phyloP scores from a whole-genome alignment of 2,888 invertebrate species.

The Ptilodon capucinus region DNA sequence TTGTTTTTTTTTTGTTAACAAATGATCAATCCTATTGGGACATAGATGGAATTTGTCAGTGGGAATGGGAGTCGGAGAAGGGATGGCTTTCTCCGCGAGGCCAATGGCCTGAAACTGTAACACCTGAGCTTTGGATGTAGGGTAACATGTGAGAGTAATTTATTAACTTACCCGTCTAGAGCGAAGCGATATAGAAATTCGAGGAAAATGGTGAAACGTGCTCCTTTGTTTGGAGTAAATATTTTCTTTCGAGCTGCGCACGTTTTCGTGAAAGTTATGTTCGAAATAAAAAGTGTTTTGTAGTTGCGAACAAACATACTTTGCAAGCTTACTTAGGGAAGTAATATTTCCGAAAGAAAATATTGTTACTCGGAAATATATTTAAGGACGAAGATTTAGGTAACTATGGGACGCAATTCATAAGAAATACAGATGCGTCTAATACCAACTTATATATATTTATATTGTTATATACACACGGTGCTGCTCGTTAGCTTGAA shows the following conservation, averaged over 20 bases:
- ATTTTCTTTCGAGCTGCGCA: neutral
- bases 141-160: conserved; percentile 53
- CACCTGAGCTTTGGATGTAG: conserved; percentile 56
- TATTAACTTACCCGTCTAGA: conserved; percentile 47
- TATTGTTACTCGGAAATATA: neutral
- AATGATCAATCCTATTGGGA: conserved; percentile 35
- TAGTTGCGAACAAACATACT: neutral
- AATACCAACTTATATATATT: too few relatives aligned
- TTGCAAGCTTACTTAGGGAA: neutral
- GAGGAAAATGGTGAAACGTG: conserved; percentile 25
- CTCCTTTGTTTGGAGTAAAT: conserved; percentile 25
- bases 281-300: neutral
- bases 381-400: neutral
- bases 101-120: conserved; percentile 51
- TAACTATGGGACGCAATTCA: too few relatives aligned
- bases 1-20: too few relatives aligned
- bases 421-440: too few relatives aligned
- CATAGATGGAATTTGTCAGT: conserved; percentile 35
- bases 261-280: neutral
- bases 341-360: neutral
- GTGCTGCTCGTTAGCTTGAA: too few relatives aligned
- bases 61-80: conserved; percentile 10
- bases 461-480: too few relatives aligned
- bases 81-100: conserved; percentile 50
- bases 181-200: conserved; percentile 31